phyloP scores from a whole-genome alignment of 2,888 invertebrate genomes.

The Dugesia japonica region DNA sequence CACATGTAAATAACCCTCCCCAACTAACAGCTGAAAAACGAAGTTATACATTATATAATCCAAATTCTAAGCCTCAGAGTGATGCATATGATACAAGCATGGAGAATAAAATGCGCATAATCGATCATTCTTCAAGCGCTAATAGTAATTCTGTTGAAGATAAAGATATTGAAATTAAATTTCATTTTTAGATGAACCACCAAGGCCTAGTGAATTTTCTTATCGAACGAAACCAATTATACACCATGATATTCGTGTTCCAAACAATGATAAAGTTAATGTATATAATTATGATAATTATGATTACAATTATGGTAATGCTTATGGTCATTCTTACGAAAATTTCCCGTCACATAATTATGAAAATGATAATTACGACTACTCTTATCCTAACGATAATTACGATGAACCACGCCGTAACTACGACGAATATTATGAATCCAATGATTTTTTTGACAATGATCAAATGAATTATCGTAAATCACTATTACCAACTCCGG shows the following conservation, averaged over 20 bases:
- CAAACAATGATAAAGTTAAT: background rate
- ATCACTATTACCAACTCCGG: background rate
- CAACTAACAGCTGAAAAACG: background rate
- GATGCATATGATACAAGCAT: background rate
- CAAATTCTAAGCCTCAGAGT: background rate
- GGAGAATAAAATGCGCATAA: background rate
- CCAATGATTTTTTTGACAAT: background rate
- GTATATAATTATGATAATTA: background rate
- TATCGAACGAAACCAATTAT: background rate
- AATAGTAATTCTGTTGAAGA: background rate
- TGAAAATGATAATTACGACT: background rate
- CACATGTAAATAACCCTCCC: background rate
- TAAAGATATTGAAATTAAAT: no score
- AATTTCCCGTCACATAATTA: background rate
- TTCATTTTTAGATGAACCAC: background rate
- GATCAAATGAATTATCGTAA: background rate
- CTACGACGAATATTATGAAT: no score
- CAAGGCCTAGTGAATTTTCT: background rate
- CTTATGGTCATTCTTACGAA: no score
- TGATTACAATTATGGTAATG: background rate
- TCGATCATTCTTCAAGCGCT: background rate
- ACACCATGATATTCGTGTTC: background rate
- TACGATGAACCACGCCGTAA: no score
- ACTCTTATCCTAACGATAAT: background rate
- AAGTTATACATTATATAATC: constrained; percentile 1